Percentiles rank a stretch among this genome's conserved stretches.
These are phyloP conservation scores for Myathropa florea DNA, from an alignment of 2,888 invertebrate species.

Conservation along the genomic window DNA sequence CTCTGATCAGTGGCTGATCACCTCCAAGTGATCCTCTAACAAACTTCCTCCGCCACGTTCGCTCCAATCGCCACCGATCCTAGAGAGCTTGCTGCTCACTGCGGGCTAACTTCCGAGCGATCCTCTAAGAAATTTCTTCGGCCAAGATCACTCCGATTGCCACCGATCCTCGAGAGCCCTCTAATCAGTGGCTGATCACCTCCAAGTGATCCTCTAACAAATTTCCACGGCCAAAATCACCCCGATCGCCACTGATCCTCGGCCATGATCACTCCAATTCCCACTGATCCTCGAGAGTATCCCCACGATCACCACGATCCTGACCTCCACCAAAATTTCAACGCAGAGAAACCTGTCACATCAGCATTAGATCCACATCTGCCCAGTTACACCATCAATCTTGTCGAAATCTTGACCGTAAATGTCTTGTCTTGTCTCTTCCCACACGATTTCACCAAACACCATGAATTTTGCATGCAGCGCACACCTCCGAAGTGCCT, in stretches of 20 bases:
- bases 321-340: background rate
- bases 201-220: no score
- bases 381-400: background rate
- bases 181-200: no score
- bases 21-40: no score
- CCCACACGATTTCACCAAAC: background rate
- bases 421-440: background rate
- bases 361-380: background rate
- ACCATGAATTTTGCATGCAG: background rate
- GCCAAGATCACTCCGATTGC: no score
- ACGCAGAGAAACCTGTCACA: background rate
- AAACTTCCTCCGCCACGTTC: no score
- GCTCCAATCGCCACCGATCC: no score
- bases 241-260: background rate
- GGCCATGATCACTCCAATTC: background rate
- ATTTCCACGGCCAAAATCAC: background rate
- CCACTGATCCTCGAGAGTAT: background rate
- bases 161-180: no score
- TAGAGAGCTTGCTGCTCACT: no score
- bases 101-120: no score
- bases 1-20: no score
- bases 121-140: no score
- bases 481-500: background rate
- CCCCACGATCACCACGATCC: background rate
- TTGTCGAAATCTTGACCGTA: background rate